A percentile compares a stretch with the other conserved stretches of the same genome.
phyloP scores from a whole-genome alignment of 2,888 invertebrate species.

The Deilephila porcellus region DNA sequence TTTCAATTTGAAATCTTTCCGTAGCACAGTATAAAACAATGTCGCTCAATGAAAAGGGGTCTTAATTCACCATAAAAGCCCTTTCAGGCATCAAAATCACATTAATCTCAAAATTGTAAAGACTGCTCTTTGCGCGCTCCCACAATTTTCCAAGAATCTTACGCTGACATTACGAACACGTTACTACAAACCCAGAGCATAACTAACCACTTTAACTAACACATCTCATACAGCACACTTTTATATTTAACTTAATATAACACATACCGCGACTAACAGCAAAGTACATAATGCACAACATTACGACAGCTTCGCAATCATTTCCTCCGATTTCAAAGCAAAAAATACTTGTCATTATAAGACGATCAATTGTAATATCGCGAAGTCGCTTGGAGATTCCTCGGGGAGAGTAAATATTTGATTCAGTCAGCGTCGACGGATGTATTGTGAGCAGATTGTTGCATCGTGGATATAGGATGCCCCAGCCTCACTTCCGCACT shows the following conservation, averaged over 20 bases:
- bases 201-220: too few species aligned
- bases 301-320: neutral
- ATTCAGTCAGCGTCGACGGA: slow-evolving; percentile 6
- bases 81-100: too few species aligned
- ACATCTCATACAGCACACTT: too few species aligned
- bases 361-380: slow-evolving; percentile 14
- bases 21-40: too few species aligned
- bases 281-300: neutral
- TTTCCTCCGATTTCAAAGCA: neutral
- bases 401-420: slow-evolving; percentile 20
- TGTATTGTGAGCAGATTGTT: slow-evolving; percentile 15
- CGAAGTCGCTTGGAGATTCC: slow-evolving; percentile 13
- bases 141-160: too few species aligned
- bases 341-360: slow-evolving; percentile 14
- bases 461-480: slow-evolving; percentile 49
- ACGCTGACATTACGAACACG: too few species aligned
- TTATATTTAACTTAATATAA: neutral
- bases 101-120: too few species aligned
- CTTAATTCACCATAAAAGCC: too few species aligned
- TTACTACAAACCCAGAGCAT: too few species aligned
- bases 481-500: slow-evolving; percentile 96
- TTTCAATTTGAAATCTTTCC: too few species aligned
- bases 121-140: too few species aligned
- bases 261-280: neutral
- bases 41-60: too few species aligned